These are phyloP conservation scores for Manis crassicaudata DNA, from an alignment of 2,797 vertebrate genomes.

Conservation along the genomic window DNA sequence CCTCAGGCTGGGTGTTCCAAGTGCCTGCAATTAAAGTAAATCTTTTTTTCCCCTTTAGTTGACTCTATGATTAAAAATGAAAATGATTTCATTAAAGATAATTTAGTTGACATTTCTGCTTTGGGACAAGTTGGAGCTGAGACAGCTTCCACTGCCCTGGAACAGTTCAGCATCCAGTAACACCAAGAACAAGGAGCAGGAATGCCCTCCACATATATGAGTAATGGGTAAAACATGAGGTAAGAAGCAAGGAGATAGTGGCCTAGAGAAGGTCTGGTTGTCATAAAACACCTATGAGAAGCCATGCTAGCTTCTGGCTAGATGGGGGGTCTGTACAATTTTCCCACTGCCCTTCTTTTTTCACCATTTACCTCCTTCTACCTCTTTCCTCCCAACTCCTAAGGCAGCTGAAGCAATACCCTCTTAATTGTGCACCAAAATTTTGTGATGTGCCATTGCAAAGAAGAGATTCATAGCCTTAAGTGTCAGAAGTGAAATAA, in stretches of 20 bases:
- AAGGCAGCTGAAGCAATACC: background rate
- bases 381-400: background rate
- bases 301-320: conserved; percentile 59
- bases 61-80: conserved; percentile 74
- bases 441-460: background rate
- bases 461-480: background rate
- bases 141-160: conserved; percentile 14
- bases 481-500: background rate
- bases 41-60: conserved; percentile 42
- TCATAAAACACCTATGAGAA: conserved; percentile 62
- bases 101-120: conserved; percentile 77
- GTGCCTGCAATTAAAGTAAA: conserved; percentile 62
- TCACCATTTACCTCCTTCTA: background rate
- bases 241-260: conserved; percentile 56
- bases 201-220: conserved; percentile 32
- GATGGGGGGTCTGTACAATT: background rate
- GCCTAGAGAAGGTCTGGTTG: conserved; percentile 68
- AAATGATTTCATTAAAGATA: conserved; percentile 82
- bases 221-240: conserved; percentile 70
- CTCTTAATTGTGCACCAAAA: background rate
- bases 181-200: conserved; percentile 67
- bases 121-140: conserved; percentile 68
- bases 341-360: background rate
- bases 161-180: conserved; percentile 54
- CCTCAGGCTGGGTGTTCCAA: conserved; percentile 73